Base-by-base conservation (phyloP, 2,888 invertebrate species). In the Ophioninae sp. region DNA sequence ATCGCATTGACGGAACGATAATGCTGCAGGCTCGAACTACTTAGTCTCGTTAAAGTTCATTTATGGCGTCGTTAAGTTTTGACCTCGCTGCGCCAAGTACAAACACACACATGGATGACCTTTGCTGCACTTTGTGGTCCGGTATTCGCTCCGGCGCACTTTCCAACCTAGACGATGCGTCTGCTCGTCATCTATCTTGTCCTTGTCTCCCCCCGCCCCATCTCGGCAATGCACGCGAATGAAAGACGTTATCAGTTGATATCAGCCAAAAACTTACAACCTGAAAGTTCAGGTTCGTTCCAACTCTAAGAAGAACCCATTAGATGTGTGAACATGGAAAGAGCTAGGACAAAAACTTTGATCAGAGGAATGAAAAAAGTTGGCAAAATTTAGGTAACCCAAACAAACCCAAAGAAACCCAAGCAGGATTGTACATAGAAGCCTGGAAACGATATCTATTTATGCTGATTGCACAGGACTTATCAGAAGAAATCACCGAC, bases 401-500 rank as follows among this genome's bases (percentile, higher is more conserved):
- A 30, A 30, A 30, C 30, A 30, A 5, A 50, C 17, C 50, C 50
- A 50, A 17, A 17, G n/a, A n/a, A 30, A 30, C 30, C 30, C 30
- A 30, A 30, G 3, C 30, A 30, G 30, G 30, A 3, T 30, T 30
- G 1, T 30, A 30, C 1, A 30, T 3, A 2, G 30, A 30, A 30
- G 30, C 1, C 2, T 30, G 30, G 70, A 41, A 81, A 80, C 68
- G 57, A 79, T 56, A 77, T 83, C 72, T 64, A 56, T 64, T 69
- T 44, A 61, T 68, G 23, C 59, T 81, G 39, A 41, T 86, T 86
- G 88, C 87, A 20, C 89, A 93, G 93, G 88, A 89, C 89, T 85
- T 92, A 91, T 85, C 93, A 92, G 86, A 93, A 93, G 89, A 93
- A 93, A 89, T 93, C 93, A 86, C 93, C 93, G 83, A 91, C 92